Evolutionary conservation across 2,113 vertebrate species (phyloP).

Genomic region (Potamarius usumacintae): DNA sequence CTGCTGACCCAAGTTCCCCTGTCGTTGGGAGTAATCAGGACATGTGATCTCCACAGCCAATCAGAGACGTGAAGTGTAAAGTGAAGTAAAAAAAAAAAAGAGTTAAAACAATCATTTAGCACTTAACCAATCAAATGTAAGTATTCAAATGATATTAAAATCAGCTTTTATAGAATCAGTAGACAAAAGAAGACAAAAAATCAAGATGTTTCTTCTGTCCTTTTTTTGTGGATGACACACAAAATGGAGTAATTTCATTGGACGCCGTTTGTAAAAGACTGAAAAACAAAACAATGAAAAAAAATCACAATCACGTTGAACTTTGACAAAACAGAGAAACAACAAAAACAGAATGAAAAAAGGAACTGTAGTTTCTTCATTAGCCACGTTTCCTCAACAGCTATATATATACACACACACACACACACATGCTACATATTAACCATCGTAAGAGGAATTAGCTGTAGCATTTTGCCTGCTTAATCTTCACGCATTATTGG

Average conservation of each 20-base stretch:
- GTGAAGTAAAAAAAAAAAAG: conserved; percentile 10
- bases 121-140: conserved; percentile 56
- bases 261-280: background rate
- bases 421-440: conserved; percentile 56
- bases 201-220: background rate
- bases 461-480: conserved; percentile 75
- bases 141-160: conserved; percentile 16
- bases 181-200: background rate
- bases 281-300: conserved; percentile 4
- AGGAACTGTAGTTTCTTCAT: conserved; percentile 6
- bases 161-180: conserved; percentile 34
- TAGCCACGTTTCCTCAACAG: background rate
- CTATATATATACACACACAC: conserved; percentile 13
- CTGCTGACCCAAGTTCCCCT: background rate
- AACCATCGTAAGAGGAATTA: conserved; percentile 63
- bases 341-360: too few species aligned
- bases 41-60: conserved; percentile 11
- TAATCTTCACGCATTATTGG: conserved; percentile 64
- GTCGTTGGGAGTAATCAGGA: too few species aligned
- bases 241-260: conserved; percentile 5
- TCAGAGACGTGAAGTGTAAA: conserved; percentile 12
- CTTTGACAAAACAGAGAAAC: background rate
- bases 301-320: background rate
- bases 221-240: background rate
- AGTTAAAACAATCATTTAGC: conserved; percentile 45